Percentiles rank a stretch among this genome's conserved stretches.
These are phyloP conservation scores for Rhea pennata DNA, from an alignment of 2,113 vertebrate species.

Conservation along the genomic window DNA sequence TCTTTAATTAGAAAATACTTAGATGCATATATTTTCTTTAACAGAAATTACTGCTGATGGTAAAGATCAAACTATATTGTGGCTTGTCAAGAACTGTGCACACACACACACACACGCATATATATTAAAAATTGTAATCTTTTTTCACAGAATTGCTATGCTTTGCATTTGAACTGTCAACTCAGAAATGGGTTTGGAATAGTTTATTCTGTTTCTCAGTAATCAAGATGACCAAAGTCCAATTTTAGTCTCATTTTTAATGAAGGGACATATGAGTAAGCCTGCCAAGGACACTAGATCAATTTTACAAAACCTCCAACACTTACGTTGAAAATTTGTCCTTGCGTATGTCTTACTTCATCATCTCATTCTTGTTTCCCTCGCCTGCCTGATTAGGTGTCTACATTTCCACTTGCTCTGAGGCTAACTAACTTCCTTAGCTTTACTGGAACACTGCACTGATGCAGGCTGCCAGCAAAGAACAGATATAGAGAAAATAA, in stretches of 20 bases:
- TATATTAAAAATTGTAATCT: background rate
- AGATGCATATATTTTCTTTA: background rate
- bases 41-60: background rate
- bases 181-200: background rate
- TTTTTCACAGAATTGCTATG: background rate
- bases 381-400: background rate
- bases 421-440: background rate
- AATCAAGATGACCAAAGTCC: background rate
- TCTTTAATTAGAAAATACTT: background rate
- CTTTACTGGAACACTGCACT: background rate
- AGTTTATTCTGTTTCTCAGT: background rate
- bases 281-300: background rate
- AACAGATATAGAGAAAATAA: background rate
- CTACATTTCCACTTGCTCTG: background rate
- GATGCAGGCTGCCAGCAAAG: background rate
- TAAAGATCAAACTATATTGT: background rate
- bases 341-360: background rate
- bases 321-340: background rate
- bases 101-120: no score
- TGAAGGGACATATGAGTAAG: background rate
- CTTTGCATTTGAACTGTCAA: background rate
- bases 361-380: background rate
- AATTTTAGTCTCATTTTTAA: constrained; percentile 2
- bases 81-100: background rate
- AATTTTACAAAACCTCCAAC: background rate